phyloP scores from a whole-genome alignment of 2,888 invertebrate genomes.

The Troides aeacus region DNA sequence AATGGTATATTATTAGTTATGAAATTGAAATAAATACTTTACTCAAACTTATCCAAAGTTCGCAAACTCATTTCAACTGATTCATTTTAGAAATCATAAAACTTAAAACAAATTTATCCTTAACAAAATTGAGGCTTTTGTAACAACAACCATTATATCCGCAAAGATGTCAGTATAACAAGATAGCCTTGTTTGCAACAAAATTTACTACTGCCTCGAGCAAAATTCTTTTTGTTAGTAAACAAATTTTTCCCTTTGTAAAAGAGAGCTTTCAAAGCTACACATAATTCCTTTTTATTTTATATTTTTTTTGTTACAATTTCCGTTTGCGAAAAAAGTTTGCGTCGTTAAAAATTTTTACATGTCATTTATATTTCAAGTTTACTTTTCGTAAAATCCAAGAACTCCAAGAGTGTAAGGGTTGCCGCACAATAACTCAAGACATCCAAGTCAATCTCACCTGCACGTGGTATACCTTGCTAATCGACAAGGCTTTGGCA shows the following conservation, averaged over 20 bases:
- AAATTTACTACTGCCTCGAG: constrained; percentile 12
- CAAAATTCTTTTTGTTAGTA: constrained; percentile 14
- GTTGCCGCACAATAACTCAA: too few relatives aligned
- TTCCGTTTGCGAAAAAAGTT: too few relatives aligned
- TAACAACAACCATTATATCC: constrained; percentile 14
- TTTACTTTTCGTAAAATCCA: too few relatives aligned
- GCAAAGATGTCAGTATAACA: constrained; percentile 13
- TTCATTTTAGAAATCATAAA: constrained; percentile 5
- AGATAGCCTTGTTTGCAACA: constrained; percentile 17
- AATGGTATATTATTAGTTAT: too few relatives aligned
- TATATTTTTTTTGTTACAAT: not conserved
- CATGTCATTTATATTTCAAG: too few relatives aligned
- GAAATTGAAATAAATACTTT: too few relatives aligned
- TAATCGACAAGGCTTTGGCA: too few relatives aligned
- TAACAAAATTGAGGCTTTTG: constrained; percentile 13
- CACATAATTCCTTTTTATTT: not conserved
- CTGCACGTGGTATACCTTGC: too few relatives aligned
- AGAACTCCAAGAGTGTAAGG: too few relatives aligned
- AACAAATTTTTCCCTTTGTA: constrained; percentile 9
- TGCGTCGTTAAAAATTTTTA: too few relatives aligned
- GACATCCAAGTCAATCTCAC: too few relatives aligned
- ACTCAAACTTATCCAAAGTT: not conserved
- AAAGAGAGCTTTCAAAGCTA: constrained; percentile 4
- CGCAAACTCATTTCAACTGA: not conserved
- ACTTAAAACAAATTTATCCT: constrained; percentile 5